Conservation (phyloP, 2,888 invertebrate species). For the Pyrocoelia pectoralis region DNA sequence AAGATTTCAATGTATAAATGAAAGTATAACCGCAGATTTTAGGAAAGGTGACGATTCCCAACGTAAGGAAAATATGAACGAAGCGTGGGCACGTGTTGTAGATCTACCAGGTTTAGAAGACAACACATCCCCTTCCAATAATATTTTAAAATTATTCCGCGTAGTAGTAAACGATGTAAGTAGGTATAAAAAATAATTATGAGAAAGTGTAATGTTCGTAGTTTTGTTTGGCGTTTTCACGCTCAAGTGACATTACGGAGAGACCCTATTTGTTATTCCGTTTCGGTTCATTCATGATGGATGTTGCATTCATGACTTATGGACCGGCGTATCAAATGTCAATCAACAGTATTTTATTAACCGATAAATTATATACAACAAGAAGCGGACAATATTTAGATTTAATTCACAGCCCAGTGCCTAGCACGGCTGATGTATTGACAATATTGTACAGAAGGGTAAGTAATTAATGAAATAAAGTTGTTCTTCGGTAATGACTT, state of each 20-base stretch:
- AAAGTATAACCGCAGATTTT: neutral
- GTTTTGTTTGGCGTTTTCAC: conserved; percentile 72
- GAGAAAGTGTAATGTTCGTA: conserved; percentile 44
- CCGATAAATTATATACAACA: conserved; percentile 80
- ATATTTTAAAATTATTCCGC: conserved; percentile 73
- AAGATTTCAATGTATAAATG: neutral
- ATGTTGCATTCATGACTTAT: conserved; percentile 79
- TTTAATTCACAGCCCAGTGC: conserved; percentile 69
- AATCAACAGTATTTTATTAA: conserved; percentile 69
- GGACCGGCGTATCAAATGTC: conserved; percentile 81
- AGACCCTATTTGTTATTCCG: conserved; percentile 78
- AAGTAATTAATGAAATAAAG: conserved; percentile 33
- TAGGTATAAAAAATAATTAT: neutral
- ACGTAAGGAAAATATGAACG: conserved; percentile 58
- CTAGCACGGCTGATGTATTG: conserved; percentile 69
- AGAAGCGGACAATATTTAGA: conserved; percentile 80
- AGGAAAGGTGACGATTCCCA: conserved; percentile 21
- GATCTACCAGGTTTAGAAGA: conserved; percentile 85
- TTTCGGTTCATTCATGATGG: conserved; percentile 73
- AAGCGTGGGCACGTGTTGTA: conserved; percentile 77
- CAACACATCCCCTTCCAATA: conserved; percentile 80
- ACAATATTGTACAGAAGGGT: conserved; percentile 81
- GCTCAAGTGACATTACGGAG: conserved; percentile 71
- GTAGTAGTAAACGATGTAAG: conserved; percentile 74
- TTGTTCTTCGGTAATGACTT: neutral